phyloP scores from a whole-genome alignment of 2,113 vertebrate genomes.

The Porphyrio hochstetteri region DNA sequence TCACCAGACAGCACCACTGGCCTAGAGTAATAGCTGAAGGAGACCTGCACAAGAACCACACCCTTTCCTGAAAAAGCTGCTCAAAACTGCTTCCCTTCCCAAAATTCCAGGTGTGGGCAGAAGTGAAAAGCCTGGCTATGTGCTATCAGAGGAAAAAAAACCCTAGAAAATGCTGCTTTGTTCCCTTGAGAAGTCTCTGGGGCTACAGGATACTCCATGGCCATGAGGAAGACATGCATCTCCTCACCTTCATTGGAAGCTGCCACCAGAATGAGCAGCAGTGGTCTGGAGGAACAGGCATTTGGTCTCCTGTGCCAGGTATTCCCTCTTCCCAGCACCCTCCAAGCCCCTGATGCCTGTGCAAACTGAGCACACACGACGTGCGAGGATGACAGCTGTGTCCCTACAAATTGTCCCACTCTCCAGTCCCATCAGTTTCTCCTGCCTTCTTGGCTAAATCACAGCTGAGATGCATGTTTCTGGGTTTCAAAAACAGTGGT shows the following conservation, averaged over 20 bases:
- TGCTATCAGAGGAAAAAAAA: background rate
- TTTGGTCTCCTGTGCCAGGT: background rate
- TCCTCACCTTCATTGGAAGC: background rate
- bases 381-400: background rate
- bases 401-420: background rate
- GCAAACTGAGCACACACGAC: rapidly evolving
- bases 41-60: background rate
- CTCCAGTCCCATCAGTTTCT: rapidly evolving
- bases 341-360: background rate
- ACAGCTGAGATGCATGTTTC: rapidly evolving
- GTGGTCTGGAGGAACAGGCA: background rate
- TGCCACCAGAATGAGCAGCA: too few species aligned
- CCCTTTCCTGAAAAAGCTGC: background rate
- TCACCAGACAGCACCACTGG: background rate
- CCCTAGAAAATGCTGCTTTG: background rate
- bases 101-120: background rate
- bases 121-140: background rate
- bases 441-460: background rate
- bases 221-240: background rate
- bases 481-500: background rate
- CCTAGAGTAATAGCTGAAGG: background rate
- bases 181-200: background rate
- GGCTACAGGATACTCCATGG: background rate
- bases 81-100: background rate
- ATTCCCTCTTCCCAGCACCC: background rate